These are phyloP conservation scores for Tragopan temminckii DNA, from an alignment of 2,797 vertebrate species.

Conservation along the genomic window DNA sequence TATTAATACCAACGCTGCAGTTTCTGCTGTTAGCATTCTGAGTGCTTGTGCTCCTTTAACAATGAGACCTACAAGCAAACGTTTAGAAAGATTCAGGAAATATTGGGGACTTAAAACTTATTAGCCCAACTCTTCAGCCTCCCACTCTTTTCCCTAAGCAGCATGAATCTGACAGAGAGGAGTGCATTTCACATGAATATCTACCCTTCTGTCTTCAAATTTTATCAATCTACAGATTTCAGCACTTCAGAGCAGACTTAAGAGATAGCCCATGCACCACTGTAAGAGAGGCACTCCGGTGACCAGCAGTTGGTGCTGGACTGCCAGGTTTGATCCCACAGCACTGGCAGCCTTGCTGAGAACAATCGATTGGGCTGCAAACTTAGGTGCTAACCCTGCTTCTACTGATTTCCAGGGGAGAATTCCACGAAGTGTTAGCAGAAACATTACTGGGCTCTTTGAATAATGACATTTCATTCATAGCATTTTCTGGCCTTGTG, in stretches of 20 bases:
- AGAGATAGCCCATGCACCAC: neutral
- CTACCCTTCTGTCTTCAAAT: neutral
- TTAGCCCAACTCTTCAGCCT: neutral
- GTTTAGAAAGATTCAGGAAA: neutral
- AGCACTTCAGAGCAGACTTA: neutral
- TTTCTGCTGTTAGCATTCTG: neutral
- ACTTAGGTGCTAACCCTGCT: neutral
- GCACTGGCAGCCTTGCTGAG: neutral
- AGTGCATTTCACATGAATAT: neutral
- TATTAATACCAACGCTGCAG: neutral
- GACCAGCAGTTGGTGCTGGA: neutral
- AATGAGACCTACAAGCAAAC: neutral
- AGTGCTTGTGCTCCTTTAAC: neutral
- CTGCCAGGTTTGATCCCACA: fast-evolving
- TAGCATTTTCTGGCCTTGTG: neutral
- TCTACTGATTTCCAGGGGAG: neutral
- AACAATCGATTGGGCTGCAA: neutral
- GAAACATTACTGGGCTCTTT: neutral
- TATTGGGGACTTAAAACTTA: neutral
- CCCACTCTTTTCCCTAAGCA: neutral
- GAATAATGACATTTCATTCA: neutral
- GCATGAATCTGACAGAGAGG: neutral
- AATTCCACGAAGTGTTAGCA: neutral
- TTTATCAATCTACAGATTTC: slow-evolving; percentile 15
- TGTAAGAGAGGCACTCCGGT: neutral